Evolutionary conservation across 2,797 vertebrate genomes (phyloP).

Genomic region (Chelmon rostratus): DNA sequence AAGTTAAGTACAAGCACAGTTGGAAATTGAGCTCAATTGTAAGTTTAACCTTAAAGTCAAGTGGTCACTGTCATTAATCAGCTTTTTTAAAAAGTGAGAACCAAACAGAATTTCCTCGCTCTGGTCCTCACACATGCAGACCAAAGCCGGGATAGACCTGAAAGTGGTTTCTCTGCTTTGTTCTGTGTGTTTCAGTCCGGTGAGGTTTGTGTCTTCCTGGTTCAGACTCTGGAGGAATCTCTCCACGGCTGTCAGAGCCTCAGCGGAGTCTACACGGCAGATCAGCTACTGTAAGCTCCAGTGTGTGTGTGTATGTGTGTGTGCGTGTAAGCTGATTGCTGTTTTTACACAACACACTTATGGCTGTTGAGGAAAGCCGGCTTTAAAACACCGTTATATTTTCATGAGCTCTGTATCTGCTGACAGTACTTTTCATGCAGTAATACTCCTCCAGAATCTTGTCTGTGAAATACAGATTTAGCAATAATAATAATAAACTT

Average conservation of each 20-base stretch:
- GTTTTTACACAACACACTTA: slow-evolving; percentile 34
- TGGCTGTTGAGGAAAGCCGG: background rate
- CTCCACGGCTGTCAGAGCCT: slow-evolving; percentile 67
- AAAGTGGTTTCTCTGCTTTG: background rate
- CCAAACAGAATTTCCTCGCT: no score
- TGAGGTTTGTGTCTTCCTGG: slow-evolving; percentile 86
- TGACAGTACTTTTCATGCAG: no score
- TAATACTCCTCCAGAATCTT: no score
- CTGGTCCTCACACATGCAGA: background rate
- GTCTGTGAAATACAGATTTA: no score
- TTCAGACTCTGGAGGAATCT: slow-evolving; percentile 85
- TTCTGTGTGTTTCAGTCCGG: slow-evolving; percentile 78
- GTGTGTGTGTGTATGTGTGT: slow-evolving; percentile 47
- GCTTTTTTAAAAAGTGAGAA: no score
- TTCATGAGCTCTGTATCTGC: no score
- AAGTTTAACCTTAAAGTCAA: no score
- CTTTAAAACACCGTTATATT: no score
- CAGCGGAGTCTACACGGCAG: slow-evolving; percentile 71
- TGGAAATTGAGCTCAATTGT: no score
- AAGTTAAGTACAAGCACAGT: no score
- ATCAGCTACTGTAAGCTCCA: slow-evolving; percentile 83
- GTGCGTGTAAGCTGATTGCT: slow-evolving; percentile 51
- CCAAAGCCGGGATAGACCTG: background rate
- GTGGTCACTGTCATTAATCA: no score
- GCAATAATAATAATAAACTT: no score